Percentiles rank a stretch among this genome's conserved stretches.
Evolutionary conservation across 2,888 invertebrate genomes (phyloP).

Genomic region (Pyrrhia umbra): DNA sequence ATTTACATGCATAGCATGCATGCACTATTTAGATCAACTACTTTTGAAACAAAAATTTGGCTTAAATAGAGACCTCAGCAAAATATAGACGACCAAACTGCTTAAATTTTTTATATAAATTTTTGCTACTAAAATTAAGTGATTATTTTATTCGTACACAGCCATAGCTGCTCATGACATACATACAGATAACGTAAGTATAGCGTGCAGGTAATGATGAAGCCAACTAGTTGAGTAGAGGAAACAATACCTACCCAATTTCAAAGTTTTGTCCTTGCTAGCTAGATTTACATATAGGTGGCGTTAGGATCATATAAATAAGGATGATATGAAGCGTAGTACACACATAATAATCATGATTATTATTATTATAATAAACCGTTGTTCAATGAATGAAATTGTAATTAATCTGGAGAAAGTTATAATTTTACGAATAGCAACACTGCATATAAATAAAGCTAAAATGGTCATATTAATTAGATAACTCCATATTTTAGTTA

Average conservation of each 20-base stretch:
- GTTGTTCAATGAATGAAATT: too few species aligned
- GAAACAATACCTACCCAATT: slow-evolving; percentile 74
- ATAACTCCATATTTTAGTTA: too few species aligned
- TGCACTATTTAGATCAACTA: background rate
- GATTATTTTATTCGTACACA: slow-evolving; percentile 25
- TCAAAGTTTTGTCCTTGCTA: slow-evolving; percentile 79
- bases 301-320: slow-evolving; percentile 68
- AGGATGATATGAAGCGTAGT: slow-evolving; percentile 53
- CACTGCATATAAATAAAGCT: too few species aligned
- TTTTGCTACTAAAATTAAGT: too few species aligned
- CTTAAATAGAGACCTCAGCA: too few species aligned
- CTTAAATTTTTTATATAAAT: too few species aligned
- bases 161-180: slow-evolving; percentile 30
- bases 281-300: slow-evolving; percentile 74
- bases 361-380: slow-evolving; percentile 20
- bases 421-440: too few species aligned
- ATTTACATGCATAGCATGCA: background rate
- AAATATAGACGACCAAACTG: background rate
- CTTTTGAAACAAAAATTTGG: too few species aligned
- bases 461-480: too few species aligned
- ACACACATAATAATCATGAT: slow-evolving; percentile 48
- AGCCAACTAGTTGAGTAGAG: slow-evolving; percentile 60
- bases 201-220: slow-evolving; percentile 56
- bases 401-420: too few species aligned
- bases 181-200: slow-evolving; percentile 48